Base-by-base conservation (phyloP, 2,888 invertebrate genomes). In the Platycheirus rosarum region DNA sequence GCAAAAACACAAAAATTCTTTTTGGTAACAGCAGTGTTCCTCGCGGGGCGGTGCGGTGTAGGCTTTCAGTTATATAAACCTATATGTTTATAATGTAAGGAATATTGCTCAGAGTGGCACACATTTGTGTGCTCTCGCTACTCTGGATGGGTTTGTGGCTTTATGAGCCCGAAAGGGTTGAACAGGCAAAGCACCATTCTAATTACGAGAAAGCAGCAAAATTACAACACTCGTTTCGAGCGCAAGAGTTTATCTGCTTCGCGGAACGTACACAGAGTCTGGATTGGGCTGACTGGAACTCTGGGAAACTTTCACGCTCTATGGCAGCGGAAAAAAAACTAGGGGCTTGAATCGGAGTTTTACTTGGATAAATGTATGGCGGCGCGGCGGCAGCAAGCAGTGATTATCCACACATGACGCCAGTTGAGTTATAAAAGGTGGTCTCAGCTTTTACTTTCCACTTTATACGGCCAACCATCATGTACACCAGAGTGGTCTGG, bases 371-470 rank as follows among this genome's bases (percentile, higher is more conserved):
- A 14, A 13, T 9, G 6, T 23, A 23, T 23, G 51, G 51, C 29
- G 35, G 26, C 29, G 16, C 53, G n/a, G 32, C 35, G 26, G 46
- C 75, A 70, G 63, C 46, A 70, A 65, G 63, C 63, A 65, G 65
- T 76, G 60, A 76, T 80, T 76, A 70, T 80, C 53, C 75, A 51
- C 80, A 80, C 53, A 80, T 80, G 76, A 76, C 76, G 65, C 76
- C 76, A 60, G 51, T 70, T 62, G 76, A 76, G 70, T 74, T 69
- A 74, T 74, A 63, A 63, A 69, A 60, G 44, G 11, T 44, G 40
- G 53, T 26, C 35, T 53, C 37, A 55, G 63, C 44, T 29, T 53
- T 62, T 60, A 14, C 26, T 49, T 53, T 53, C 14, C 57, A 23
- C 57, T 26, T 14, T 16, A 32, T 32, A 14, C 29, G 26, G 23